Base-by-base conservation (phyloP, 2,888 invertebrate species). In the Elgonia sp. region DNA sequence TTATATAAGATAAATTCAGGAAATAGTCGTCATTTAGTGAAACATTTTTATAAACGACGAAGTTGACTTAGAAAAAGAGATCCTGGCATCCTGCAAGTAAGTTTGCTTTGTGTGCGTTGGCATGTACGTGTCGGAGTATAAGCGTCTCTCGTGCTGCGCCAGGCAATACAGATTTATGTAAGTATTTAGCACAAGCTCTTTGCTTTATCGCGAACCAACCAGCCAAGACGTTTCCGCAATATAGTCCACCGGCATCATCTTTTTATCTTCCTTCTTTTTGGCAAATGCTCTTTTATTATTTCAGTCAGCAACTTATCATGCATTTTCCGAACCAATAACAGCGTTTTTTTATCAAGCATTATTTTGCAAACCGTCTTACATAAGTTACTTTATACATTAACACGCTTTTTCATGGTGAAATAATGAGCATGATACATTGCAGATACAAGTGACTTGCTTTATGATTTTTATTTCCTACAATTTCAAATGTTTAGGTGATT, bases 161-260 rank as follows among this genome's bases (percentile, higher is more conserved):
- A 93, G 93, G 94, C 94, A 94, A 94, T 94, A 94, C 94, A 94
- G 94, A 94, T 94, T 94, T 94, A 94, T 94, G 94, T 94, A 94
- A 94, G 94, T 94, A 94, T 94, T 94, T 94, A 94, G 94, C 94
- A 91, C 93, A 87, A 93, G 94, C 93, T 93, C 94, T 93, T 93
- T 94, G 94, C 94, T 94, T 94, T 94, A 94, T 94, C 94, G 94
- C 94, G 92, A 92, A 91, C 92, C 92, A 93, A 91, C 93, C 94
- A 94, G 94, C 94, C 93, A 93, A 93, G 93, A 92, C 93, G 91
- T 91, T 91, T 91, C 87, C 90, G 88, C 81, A 84, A 88, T 87
- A 85, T 87, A 85, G 87, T 86, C 79, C 60, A 67, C 72, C 76
- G 65, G 77, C 81, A 46, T 86, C 84, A 83, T 86, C 57, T 69